A percentile compares a stretch with the other conserved stretches of the same genome.
phyloP scores from a whole-genome alignment of 2,797 vertebrate species.

The Iguana delicatissima region DNA sequence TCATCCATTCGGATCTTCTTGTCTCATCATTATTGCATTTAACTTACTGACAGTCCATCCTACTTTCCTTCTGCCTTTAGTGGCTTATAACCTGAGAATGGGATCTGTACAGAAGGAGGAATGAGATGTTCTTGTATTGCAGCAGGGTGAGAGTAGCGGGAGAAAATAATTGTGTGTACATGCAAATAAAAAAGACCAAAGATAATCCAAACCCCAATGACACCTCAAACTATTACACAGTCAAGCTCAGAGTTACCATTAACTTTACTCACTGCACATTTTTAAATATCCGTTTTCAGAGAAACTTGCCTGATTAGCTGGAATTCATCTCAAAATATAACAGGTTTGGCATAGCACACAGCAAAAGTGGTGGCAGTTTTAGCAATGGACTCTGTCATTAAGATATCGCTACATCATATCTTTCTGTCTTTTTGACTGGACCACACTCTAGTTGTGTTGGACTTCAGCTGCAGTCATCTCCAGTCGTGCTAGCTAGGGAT shows the following conservation, averaged over 20 bases:
- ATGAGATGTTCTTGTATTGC: slow-evolving; percentile 61
- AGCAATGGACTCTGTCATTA: slow-evolving; percentile 40
- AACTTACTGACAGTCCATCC: slow-evolving; percentile 18
- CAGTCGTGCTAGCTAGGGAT: neutral
- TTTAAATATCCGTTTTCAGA: slow-evolving; percentile 66
- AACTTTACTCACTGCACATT: slow-evolving; percentile 68
- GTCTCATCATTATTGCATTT: slow-evolving; percentile 29
- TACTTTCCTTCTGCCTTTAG: neutral
- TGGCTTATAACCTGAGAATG: neutral
- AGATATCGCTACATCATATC: neutral
- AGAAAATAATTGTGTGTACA: slow-evolving; percentile 80
- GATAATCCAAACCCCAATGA: slow-evolving; percentile 56
- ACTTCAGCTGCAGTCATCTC: neutral
- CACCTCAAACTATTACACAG: slow-evolving; percentile 71
- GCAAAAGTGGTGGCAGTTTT: slow-evolving; percentile 54
- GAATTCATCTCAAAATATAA: slow-evolving; percentile 68
- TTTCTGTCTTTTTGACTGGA: neutral
- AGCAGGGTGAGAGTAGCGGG: neutral
- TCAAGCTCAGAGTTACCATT: slow-evolving; percentile 64
- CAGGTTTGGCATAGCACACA: slow-evolving; percentile 67
- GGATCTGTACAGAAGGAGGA: slow-evolving; percentile 60
- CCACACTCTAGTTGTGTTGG: neutral
- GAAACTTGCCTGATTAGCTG: slow-evolving; percentile 61
- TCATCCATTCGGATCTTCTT: slow-evolving; percentile 27
- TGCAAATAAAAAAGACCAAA: slow-evolving; percentile 51